Conservation (phyloP, 2,113 vertebrate species). For the Turdus rufiventris region DNA sequence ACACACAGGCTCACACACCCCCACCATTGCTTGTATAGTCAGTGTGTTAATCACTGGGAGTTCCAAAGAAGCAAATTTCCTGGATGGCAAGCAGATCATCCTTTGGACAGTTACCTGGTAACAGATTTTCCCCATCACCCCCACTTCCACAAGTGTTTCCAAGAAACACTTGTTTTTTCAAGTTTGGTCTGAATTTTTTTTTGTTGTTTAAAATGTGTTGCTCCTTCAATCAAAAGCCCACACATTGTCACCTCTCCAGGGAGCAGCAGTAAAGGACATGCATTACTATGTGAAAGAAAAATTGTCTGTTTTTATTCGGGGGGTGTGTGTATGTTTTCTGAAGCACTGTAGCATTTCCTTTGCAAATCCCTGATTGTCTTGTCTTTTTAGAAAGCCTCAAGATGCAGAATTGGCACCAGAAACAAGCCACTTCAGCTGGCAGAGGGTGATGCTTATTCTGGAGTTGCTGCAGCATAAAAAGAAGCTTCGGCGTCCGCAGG, state of each 20-base stretch:
- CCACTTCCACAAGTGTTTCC: background rate
- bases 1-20: accelerated
- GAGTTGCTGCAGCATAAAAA: conserved; percentile 97
- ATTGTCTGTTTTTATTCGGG: background rate
- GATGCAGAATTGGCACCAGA: conserved; percentile 51
- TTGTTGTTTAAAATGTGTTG: background rate
- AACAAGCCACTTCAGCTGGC: conserved; percentile 78
- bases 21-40: background rate
- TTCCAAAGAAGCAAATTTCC: background rate
- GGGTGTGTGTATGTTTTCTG: background rate
- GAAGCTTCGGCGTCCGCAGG: conserved; percentile 84
- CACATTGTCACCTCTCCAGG: background rate
- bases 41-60: background rate
- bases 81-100: background rate
- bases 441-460: conserved; percentile 86
- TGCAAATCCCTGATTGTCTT: background rate
- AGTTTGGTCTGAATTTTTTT: background rate
- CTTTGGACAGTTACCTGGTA: background rate
- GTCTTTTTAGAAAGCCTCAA: conserved; percentile 75
- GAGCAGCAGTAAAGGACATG: background rate
- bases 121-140: background rate
- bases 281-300: background rate
- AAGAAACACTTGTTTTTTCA: background rate
- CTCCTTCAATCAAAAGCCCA: background rate
- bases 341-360: background rate